These are phyloP conservation scores for Cyclophora punctaria DNA, from an alignment of 2,888 invertebrate genomes.

Conservation along the genomic window DNA sequence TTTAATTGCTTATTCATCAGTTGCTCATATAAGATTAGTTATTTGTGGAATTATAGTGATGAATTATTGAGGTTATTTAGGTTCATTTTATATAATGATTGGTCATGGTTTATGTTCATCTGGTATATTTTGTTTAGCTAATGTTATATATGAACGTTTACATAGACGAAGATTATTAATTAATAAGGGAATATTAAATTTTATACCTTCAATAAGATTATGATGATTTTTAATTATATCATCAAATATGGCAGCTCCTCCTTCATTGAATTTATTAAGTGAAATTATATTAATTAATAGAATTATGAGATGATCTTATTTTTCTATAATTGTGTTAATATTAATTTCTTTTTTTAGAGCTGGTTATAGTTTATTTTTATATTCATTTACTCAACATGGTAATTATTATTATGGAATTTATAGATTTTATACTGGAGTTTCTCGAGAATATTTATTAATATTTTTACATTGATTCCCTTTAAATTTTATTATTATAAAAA, in stretches of 20 bases:
- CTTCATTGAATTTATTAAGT: constrained; percentile 79
- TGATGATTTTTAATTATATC: constrained; percentile 79
- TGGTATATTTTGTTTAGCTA: constrained; percentile 78
- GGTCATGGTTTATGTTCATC: constrained; percentile 80
- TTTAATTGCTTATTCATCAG: constrained; percentile 84
- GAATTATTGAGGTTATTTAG: constrained; percentile 68
- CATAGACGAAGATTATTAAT: constrained; percentile 76
- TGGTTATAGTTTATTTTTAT: constrained; percentile 79
- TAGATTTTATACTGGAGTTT: constrained; percentile 61
- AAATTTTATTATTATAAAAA: constrained; percentile 76
- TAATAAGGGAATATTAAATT: constrained; percentile 78
- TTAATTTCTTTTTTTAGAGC: constrained; percentile 79
- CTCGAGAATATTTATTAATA: constrained; percentile 77
- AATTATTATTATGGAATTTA: constrained; percentile 63
- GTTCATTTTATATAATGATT: constrained; percentile 76
- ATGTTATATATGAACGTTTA: constrained; percentile 78
- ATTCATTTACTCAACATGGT: constrained; percentile 78
- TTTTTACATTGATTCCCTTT: constrained; percentile 78
- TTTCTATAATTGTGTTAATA: constrained; percentile 69
- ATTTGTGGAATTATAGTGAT: constrained; percentile 75
- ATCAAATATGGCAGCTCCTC: constrained; percentile 79
- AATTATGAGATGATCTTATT: constrained; percentile 65
- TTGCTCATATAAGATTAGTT: constrained; percentile 80
- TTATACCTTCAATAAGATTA: constrained; percentile 74
- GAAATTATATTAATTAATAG: constrained; percentile 80